These are phyloP conservation scores for Coleophora deauratella DNA, from an alignment of 2,888 invertebrate species.

Conservation along the genomic window DNA sequence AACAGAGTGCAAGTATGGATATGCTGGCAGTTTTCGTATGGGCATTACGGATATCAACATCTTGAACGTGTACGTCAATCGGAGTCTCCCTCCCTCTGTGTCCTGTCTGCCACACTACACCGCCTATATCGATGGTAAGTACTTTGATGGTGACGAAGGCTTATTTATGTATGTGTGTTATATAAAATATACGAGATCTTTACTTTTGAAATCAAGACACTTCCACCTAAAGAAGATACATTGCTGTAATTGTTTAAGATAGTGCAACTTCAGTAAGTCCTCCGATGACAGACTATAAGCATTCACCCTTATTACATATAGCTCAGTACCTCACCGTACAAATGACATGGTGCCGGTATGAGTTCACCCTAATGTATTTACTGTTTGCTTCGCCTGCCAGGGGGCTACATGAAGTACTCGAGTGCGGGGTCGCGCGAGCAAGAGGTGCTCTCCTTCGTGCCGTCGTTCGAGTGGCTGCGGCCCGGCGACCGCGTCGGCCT, in stretches of 20 bases:
- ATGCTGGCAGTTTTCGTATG: conserved; percentile 84
- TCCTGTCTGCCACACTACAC: conserved; percentile 79
- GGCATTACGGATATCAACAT: conserved; percentile 84
- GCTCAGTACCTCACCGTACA: no score
- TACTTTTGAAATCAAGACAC: no score
- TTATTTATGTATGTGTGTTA: no score
- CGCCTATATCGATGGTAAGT: conserved; percentile 77
- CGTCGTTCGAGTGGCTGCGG: conserved; percentile 85
- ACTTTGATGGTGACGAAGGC: no score
- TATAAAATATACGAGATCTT: no score
- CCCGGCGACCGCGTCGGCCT: conserved; percentile 86
- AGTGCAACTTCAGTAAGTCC: no score
- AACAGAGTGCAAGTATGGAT: conserved; percentile 74
- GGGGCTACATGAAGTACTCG: conserved; percentile 47
- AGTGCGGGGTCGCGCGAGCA: conserved; percentile 29
- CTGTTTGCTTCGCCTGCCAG: conserved; percentile 20
- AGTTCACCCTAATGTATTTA: no score
- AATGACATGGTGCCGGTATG: no score
- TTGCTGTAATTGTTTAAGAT: no score
- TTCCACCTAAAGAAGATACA: no score
- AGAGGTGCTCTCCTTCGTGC: conserved; percentile 43
- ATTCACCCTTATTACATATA: no score
- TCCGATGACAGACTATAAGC: no score
- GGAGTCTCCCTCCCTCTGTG: conserved; percentile 78
- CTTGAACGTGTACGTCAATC: conserved; percentile 76